A percentile compares a stretch with the other conserved stretches of the same genome.
Evolutionary conservation across 2,888 invertebrate species (phyloP).

Genomic region (Eristalinus sepulchralis): DNA sequence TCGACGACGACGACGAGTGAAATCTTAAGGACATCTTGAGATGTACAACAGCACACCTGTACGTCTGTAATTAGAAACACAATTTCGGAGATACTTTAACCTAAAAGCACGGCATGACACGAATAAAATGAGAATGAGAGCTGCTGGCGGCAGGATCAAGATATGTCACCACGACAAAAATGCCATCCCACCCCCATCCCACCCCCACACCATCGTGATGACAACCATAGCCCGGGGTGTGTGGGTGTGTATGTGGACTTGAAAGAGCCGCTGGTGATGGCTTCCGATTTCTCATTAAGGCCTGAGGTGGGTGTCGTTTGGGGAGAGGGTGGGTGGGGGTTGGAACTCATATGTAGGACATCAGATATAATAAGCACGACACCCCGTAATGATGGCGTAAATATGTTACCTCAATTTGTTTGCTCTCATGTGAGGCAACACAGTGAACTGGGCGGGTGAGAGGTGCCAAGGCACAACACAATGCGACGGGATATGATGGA

Average conservation of each 20-base stretch:
- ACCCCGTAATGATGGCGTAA: constrained; percentile 60
- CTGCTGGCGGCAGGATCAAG: constrained; percentile 58
- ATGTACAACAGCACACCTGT: constrained; percentile 27
- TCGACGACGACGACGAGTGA: constrained; percentile 10
- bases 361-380: constrained; percentile 64
- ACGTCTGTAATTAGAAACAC: constrained; percentile 59
- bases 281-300: constrained; percentile 64
- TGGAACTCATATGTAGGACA: constrained; percentile 50
- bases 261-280: background rate
- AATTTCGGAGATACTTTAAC: constrained; percentile 63
- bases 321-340: too few species aligned
- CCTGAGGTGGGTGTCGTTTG: background rate
- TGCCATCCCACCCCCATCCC: constrained; percentile 14
- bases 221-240: constrained; percentile 20
- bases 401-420: constrained; percentile 63
- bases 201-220: constrained; percentile 16
- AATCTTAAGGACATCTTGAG: constrained; percentile 60
- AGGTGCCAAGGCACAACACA: constrained; percentile 21
- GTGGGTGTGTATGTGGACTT: constrained; percentile 4
- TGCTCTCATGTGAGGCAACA: constrained; percentile 10
- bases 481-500: constrained; percentile 34
- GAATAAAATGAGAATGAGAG: constrained; percentile 8
- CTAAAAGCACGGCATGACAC: constrained; percentile 17
- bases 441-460: too few species aligned
- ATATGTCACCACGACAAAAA: constrained; percentile 49